These are phyloP conservation scores for Tribolium freemani DNA, from an alignment of 2,888 invertebrate genomes.

Conservation along the genomic window DNA sequence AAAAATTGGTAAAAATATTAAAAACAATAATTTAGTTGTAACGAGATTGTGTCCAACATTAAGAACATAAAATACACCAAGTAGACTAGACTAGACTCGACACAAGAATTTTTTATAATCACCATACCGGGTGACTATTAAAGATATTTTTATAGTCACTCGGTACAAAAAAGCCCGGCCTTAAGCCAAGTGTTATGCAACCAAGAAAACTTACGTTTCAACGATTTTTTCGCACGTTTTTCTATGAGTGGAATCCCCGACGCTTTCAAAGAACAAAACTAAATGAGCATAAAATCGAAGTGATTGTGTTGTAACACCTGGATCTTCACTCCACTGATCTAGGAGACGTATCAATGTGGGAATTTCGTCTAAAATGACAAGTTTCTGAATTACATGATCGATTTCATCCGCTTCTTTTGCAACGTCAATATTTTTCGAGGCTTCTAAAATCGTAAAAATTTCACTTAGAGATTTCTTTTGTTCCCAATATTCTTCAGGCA, in stretches of 20 bases:
- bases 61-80: no score
- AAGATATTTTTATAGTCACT: no score
- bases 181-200: neutral
- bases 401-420: conserved; percentile 75
- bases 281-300: conserved; percentile 89
- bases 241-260: conserved; percentile 80
- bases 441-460: conserved; percentile 78
- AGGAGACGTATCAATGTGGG: conserved; percentile 80
- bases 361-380: conserved; percentile 87
- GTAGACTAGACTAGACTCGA: no score
- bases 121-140: no score
- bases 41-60: no score
- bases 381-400: conserved; percentile 85
- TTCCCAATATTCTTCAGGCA: conserved; percentile 80
- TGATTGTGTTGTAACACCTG: conserved; percentile 71
- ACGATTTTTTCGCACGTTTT: conserved; percentile 83
- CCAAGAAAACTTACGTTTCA: conserved; percentile 71
- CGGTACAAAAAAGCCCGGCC: conserved; percentile 38
- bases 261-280: conserved; percentile 83
- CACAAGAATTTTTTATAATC: no score
- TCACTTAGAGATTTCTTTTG: conserved; percentile 75
- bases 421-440: conserved; percentile 72
- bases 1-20: no score
- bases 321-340: conserved; percentile 75
- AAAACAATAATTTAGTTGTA: no score